Percentiles rank a stretch among this genome's conserved stretches.
Evolutionary conservation across 1,140 invertebrate species (phyloP).

Genomic region (Lineus longissimus): DNA sequence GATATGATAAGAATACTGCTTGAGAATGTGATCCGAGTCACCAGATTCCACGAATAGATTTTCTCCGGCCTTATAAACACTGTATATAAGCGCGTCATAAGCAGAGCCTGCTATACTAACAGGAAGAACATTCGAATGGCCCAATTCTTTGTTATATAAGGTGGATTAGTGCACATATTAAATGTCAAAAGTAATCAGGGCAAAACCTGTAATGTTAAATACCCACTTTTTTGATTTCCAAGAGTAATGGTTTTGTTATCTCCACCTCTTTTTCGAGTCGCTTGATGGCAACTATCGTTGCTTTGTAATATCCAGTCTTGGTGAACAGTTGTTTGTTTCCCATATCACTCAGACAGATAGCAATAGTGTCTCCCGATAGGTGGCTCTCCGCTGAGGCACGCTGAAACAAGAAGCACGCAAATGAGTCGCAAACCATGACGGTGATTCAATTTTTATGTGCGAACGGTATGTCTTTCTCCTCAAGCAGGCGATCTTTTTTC

Average conservation of each 20-base stretch:
- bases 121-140: too few relatives aligned
- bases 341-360: slow-evolving; percentile 62
- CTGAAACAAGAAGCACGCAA: slow-evolving; percentile 12
- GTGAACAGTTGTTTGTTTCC: slow-evolving; percentile 76
- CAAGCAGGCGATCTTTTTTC: not conserved
- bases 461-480: not conserved
- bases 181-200: too few relatives aligned
- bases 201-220: not conserved
- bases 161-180: too few relatives aligned
- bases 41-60: too few relatives aligned
- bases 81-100: too few relatives aligned
- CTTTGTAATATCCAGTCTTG: slow-evolving; percentile 82
- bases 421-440: too few relatives aligned
- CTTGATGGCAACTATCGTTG: slow-evolving; percentile 86
- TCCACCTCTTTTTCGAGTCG: slow-evolving; percentile 73
- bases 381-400: slow-evolving; percentile 14
- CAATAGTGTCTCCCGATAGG: slow-evolving; percentile 69
- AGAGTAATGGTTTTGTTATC: slow-evolving; percentile 74
- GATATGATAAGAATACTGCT: too few relatives aligned
- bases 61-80: too few relatives aligned
- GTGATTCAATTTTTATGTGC: too few relatives aligned
- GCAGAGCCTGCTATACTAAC: too few relatives aligned
- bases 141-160: too few relatives aligned
- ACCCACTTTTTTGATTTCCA: slow-evolving; percentile 81
- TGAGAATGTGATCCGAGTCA: too few relatives aligned